Base-by-base conservation (phyloP, 2,113 vertebrate species). In the Athene cunicularia region DNA sequence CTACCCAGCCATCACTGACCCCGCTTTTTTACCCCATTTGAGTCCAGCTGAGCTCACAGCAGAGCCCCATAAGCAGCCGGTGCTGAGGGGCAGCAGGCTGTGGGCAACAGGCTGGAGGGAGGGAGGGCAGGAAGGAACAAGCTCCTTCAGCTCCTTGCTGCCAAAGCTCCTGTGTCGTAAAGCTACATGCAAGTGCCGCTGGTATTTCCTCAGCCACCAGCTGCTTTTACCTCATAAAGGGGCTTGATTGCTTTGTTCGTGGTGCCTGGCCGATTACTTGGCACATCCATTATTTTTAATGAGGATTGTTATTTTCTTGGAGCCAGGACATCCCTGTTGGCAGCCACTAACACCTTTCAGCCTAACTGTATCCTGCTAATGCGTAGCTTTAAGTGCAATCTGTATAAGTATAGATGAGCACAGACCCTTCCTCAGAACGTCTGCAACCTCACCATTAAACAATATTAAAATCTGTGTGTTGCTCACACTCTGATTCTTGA, bases 171-270 rank as follows among this genome's bases (percentile, higher is more conserved):
- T 2, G 35, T 19, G 77, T 35, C 0, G 1, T 76, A 93, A 95
- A 96, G 74, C 80, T 72, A 45, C 77, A 71, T 93, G 32, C 68
- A 90, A 93, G 90, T 45, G 87, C 88, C 2, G 7, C 88, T 80
- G 90, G 93, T 88, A 55, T 90, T 96, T 93, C 93, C 96, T 94
- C 88, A 93, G 75, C 75, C 88, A 88, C 85, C 93, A 97, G 96
- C 90, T 97, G 95, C 85, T 88, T 94, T 88, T 96, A 90, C 72
- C 90, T 95, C 95, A 96, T 94, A 93, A 96, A 97, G 63, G 37
- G 50, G 6, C 82, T 90, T 96, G 96, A 96, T 95, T 96, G 90
- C 93, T 96, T 90, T 96, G 93, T 95, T 93, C 30, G 0, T 15
- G 8, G 67, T 92, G 81, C 62, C 75, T 41, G 82, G 59, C 50